Conservation (phyloP, 2,797 vertebrate genomes). For the Decapterus maruadsi region DNA sequence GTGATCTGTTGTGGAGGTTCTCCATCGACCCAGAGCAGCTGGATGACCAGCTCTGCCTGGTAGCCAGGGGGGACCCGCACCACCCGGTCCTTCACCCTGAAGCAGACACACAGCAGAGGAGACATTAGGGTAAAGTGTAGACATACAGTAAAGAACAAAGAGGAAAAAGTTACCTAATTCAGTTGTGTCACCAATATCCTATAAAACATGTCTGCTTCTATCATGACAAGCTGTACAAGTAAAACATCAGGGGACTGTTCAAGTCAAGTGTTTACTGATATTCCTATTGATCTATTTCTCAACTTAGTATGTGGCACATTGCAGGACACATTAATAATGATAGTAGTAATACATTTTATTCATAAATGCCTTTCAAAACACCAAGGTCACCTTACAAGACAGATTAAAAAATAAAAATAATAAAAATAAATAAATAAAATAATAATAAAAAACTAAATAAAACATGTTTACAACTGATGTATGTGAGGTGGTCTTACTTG, state of each 20-base stretch:
- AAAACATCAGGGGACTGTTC: background rate
- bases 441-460: too few species aligned
- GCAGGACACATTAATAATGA: background rate
- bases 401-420: too few species aligned
- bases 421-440: too few species aligned
- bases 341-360: too few species aligned
- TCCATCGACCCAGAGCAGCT: conserved; percentile 94
- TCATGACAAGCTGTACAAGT: background rate
- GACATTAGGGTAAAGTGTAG: background rate
- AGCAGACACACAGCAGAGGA: background rate
- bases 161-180: background rate
- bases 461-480: too few species aligned
- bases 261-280: background rate
- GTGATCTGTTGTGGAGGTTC: conserved; percentile 98
- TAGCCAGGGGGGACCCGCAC: conserved; percentile 95
- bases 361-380: too few species aligned
- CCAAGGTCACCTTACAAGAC: too few species aligned
- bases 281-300: background rate
- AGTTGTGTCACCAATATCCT: background rate
- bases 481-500: conserved; percentile 84
- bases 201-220: background rate
- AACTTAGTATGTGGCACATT: background rate
- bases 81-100: conserved; percentile 93
- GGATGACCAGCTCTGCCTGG: conserved; percentile 96
- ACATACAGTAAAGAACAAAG: too few species aligned